Evolutionary conservation across 2,113 vertebrate species (phyloP).

Genomic region (Dolichallabes microphthalmus): DNA sequence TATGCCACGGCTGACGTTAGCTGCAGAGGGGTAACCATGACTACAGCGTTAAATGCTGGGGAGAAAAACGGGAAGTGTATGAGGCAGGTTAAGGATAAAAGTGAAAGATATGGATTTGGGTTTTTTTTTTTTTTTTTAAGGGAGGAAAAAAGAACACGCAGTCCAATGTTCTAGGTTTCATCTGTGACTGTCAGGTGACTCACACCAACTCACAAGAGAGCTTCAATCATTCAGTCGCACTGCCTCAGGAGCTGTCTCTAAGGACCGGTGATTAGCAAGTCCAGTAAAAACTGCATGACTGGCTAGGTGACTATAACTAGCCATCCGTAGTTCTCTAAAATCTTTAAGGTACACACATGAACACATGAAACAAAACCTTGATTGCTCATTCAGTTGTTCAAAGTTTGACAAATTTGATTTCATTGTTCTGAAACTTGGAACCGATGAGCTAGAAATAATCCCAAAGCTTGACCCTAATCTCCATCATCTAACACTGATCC

Average conservation of each 20-base stretch:
- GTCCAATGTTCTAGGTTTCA: slow-evolving; percentile 77
- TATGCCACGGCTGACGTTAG: slow-evolving; percentile 58
- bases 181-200: slow-evolving; percentile 73
- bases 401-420: slow-evolving; percentile 2
- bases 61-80: slow-evolving; percentile 28
- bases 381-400: not conserved
- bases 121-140: too few species aligned
- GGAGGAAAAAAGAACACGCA: slow-evolving; percentile 57
- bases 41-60: slow-evolving; percentile 69
- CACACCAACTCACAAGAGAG: slow-evolving; percentile 69
- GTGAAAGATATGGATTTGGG: slow-evolving; percentile 5
- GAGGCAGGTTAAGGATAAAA: slow-evolving; percentile 21
- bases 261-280: slow-evolving; percentile 68
- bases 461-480: not conserved
- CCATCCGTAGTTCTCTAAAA: slow-evolving; percentile 2
- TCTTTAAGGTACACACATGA: not conserved
- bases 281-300: slow-evolving; percentile 39
- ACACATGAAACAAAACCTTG: not conserved
- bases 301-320: slow-evolving; percentile 20
- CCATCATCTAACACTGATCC: not conserved
- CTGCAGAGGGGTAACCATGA: slow-evolving; percentile 68
- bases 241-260: slow-evolving; percentile 66
- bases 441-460: not conserved
- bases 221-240: slow-evolving; percentile 71
- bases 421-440: not conserved